phyloP scores from a whole-genome alignment of 2,113 vertebrate species.

The Delphinus delphis region DNA sequence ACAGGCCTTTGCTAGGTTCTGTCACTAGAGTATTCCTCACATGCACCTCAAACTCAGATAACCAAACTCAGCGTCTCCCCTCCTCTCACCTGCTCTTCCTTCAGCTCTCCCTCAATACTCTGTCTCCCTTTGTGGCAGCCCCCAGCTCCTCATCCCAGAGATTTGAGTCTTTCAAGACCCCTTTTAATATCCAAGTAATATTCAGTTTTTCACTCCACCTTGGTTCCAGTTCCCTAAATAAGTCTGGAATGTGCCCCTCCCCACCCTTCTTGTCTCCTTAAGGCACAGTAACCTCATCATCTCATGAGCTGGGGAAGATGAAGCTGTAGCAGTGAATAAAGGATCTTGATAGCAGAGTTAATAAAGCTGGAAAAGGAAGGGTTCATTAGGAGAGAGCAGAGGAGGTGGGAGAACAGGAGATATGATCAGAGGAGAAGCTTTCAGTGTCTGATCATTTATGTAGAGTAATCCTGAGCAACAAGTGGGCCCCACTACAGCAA shows the following conservation, averaged over 20 bases:
- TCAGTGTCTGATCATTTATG: neutral
- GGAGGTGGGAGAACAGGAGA: neutral
- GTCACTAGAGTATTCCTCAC: neutral
- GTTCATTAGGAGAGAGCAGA: neutral
- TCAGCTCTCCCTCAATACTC: neutral
- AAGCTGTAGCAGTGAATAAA: neutral
- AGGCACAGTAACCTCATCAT: neutral
- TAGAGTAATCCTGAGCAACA: neutral
- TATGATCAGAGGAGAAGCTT: neutral
- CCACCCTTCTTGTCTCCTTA: neutral
- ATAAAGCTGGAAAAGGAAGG: neutral
- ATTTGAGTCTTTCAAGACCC: neutral
- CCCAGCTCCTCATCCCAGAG: neutral
- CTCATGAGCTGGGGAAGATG: neutral
- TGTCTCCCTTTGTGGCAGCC: neutral
- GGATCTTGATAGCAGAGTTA: neutral
- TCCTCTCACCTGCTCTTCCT: neutral
- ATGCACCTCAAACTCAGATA: neutral
- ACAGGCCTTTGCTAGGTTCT: neutral
- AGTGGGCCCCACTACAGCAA: neutral
- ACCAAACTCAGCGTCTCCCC: neutral
- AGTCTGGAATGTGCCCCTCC: neutral
- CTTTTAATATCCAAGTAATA: neutral
- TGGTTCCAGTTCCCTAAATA: neutral
- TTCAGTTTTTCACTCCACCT: neutral